Percentiles rank a stretch among this genome's conserved stretches.
Evolutionary conservation across 2,888 invertebrate species (phyloP).

Genomic region (Elmis aenea): DNA sequence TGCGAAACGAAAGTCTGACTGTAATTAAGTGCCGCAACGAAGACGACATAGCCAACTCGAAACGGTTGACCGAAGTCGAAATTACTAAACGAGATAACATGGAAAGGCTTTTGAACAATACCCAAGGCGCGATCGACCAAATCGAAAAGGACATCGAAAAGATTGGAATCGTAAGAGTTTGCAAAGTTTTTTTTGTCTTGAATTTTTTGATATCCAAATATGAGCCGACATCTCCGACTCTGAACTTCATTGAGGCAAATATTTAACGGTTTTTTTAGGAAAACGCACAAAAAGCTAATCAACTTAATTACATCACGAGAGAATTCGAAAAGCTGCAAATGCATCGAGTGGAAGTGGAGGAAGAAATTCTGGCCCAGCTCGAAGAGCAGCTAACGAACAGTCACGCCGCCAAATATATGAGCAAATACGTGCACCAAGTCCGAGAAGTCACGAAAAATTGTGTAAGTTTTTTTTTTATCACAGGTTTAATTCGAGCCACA

Average conservation of each 20-base stretch:
- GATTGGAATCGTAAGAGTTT: conserved; percentile 42
- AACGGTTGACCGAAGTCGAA: conserved; percentile 50
- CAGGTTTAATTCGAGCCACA: too few relatives aligned
- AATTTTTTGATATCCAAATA: conserved; percentile 4
- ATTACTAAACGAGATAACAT: conserved; percentile 49
- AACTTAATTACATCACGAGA: too few relatives aligned
- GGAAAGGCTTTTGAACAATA: conserved; percentile 53
- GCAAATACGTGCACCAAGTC: conserved; percentile 46
- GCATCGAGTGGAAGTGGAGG: conserved; percentile 59
- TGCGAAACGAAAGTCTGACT: conserved; percentile 59
- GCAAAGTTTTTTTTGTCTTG: not conserved
- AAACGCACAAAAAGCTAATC: conserved; percentile 21
- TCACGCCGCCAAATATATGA: conserved; percentile 56
- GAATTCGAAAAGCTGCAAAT: conserved; percentile 51
- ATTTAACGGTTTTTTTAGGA: conserved; percentile 27
- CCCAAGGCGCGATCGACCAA: conserved; percentile 56
- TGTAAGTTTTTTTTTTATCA: conserved; percentile 40
- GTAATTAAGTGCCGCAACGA: conserved; percentile 55
- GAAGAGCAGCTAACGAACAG: conserved; percentile 66
- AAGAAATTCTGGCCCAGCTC: conserved; percentile 57
- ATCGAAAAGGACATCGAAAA: conserved; percentile 58
- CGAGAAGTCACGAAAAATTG: conserved; percentile 47
- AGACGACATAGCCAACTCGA: conserved; percentile 52
- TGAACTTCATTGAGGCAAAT: too few relatives aligned
- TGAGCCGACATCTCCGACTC: too few relatives aligned